Conservation (phyloP, 1,140 invertebrate species). For the Drosophila lacertosa region DNA sequence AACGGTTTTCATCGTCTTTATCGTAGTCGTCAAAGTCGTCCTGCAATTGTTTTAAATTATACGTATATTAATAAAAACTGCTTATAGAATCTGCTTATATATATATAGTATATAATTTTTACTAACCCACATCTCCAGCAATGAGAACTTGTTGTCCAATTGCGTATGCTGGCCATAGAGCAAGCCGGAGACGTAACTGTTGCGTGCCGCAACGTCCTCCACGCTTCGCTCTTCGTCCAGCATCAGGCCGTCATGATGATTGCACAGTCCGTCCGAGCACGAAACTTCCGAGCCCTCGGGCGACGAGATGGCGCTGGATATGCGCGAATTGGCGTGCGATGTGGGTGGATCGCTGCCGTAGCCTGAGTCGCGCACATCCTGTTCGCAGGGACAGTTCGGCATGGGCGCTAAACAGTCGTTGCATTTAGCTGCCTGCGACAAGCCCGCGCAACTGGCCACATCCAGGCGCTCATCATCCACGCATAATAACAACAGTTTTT, state of each 20-base stretch:
- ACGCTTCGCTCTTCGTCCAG: constrained; percentile 55
- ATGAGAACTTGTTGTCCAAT: constrained; percentile 69
- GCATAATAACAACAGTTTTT: constrained; percentile 17
- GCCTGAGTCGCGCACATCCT: constrained; percentile 89
- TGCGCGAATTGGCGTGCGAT: constrained; percentile 86
- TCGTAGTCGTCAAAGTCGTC: constrained; percentile 84
- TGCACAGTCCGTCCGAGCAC: constrained; percentile 92
- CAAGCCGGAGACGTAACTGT: constrained; percentile 58
- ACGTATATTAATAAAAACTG: background rate
- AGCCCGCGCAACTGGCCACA: constrained; percentile 16
- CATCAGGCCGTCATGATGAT: constrained; percentile 85
- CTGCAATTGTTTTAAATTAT: constrained; percentile 23
- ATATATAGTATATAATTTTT: too few species aligned
- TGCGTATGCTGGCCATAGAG: constrained; percentile 41
- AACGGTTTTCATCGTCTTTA: constrained; percentile 91
- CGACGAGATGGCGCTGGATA: constrained; percentile 90
- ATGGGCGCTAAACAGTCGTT: constrained; percentile 64
- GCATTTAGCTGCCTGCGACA: constrained; percentile 55
- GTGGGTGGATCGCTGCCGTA: constrained; percentile 89
- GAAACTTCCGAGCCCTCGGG: constrained; percentile 92
- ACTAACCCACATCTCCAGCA: constrained; percentile 84
- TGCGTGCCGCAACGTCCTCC: constrained; percentile 32
- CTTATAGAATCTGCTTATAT: background rate
- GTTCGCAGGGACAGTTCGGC: constrained; percentile 84
- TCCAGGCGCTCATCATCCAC: constrained; percentile 45